Conservation (phyloP, 2,888 invertebrate species). For the Drosophila colorata region DNA sequence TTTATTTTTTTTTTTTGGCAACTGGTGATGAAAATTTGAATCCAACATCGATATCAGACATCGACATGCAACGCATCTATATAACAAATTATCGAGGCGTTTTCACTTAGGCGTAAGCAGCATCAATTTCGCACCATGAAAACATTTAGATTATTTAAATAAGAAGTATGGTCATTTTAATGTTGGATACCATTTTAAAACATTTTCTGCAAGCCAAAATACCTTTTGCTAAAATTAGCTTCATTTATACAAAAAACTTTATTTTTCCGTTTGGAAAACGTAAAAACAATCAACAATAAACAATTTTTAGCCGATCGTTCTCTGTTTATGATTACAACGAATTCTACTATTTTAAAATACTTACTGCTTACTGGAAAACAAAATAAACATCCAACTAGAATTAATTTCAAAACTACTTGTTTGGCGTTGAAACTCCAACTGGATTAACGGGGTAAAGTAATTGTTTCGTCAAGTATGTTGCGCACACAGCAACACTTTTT, state of each 20-base stretch:
- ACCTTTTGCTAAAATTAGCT: no score
- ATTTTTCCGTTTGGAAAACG: no score
- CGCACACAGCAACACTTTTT: not conserved
- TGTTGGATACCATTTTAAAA: no score
- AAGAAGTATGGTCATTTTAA: no score
- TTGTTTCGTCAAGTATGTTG: conserved; percentile 7
- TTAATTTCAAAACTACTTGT: no score
- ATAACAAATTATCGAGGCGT: not conserved
- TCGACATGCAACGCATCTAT: conserved; percentile 12
- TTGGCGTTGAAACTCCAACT: not conserved
- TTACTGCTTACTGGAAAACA: not conserved
- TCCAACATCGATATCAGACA: conserved; percentile 2
- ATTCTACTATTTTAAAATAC: not conserved
- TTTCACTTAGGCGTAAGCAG: not conserved
- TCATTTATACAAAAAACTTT: not conserved
- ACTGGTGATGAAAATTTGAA: conserved; percentile 25
- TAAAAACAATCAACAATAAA: no score
- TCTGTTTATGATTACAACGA: no score
- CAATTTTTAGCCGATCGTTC: no score
- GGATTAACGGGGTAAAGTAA: not conserved
- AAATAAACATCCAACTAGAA: not conserved
- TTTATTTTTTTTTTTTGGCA: conserved; percentile 28
- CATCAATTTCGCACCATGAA: not conserved
- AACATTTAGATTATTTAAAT: not conserved
- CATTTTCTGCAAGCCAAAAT: no score